Evolutionary conservation across 2,888 invertebrate species (phyloP), one percentile per base, ranked within the genome.

Genomic region (Drosophila eohydei): DNA sequence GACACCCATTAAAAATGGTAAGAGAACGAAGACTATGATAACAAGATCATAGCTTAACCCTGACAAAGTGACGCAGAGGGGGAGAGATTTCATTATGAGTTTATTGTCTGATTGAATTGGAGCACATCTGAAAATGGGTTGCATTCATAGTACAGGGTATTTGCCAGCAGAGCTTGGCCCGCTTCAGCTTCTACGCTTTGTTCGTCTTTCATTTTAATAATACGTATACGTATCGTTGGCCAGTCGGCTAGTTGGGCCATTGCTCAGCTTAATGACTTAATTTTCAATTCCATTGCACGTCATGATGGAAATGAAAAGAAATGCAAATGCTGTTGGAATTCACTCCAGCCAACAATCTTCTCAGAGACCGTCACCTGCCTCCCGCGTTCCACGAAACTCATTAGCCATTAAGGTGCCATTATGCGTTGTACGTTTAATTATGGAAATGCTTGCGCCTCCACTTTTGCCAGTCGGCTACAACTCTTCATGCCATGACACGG

Each of bases 211-310:
- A 67, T 63, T 76, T 59, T 44, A 67, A 70, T 71, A 76, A 64
- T 82, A 77, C 76, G 84, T 72, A 80, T 78, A 75, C 80, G 80
- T 70, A 44, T 43, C 57, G n/a, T 43, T 62, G 63, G 48, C 63
- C 51, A 64, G 48, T 48, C 21, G 30, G 51, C 52, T 52, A 52
- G 52, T 28, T 52, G 52, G 38, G 5, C 62, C 67, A 34, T 51
- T 69, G 55, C 57, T 56, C 64, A 68, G 74, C 75, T 84, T 88
- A 89, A 88, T 89, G 88, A 88, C 86, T 89, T 85, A 83, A 89
- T 88, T 89, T 89, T 89, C 83, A 90, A 89, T 88, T 88, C 79
- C 80, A 80, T 89, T 83, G 82, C 77, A 58, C 72, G 62, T 70
- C 79, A 77, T 66, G 58, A 61, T 71, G 48, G 70, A 66, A 72